A percentile compares a stretch with the other conserved stretches of the same genome.
Conservation (phyloP, 2,113 vertebrate genomes). For the Microtus ochrogaster region DNA sequence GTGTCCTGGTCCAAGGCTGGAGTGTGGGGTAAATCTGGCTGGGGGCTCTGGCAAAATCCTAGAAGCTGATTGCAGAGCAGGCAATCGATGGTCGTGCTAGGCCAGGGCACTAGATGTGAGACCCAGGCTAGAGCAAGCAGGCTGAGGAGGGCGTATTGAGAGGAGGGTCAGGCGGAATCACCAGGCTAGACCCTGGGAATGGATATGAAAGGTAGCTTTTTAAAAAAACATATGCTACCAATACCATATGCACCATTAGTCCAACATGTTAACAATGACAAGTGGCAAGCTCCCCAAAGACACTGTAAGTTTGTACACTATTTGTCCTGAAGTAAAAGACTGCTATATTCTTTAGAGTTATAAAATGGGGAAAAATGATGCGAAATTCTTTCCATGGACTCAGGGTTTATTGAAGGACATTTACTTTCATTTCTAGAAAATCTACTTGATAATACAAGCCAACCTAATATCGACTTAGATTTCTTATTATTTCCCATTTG, state of each 20-base stretch:
- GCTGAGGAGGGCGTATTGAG: neutral
- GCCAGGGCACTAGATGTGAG: neutral
- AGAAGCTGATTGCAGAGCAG: neutral
- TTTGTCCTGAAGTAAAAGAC: neutral
- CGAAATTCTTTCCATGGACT: neutral
- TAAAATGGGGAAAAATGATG: neutral
- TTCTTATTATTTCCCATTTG: conserved; percentile 1
- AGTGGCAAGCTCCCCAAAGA: neutral
- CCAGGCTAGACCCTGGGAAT: neutral
- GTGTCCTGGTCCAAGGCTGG: neutral
- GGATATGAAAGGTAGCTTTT: neutral
- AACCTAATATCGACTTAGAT: neutral
- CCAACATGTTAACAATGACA: neutral
- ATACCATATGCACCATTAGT: neutral
- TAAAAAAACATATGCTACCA: neutral
- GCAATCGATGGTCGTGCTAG: neutral
- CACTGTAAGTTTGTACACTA: neutral
- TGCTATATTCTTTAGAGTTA: neutral
- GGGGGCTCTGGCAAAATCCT: neutral
- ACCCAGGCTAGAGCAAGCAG: neutral
- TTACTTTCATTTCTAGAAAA: neutral
- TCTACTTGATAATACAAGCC: neutral
- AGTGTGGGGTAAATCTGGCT: neutral
- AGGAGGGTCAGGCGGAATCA: neutral
- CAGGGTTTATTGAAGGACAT: neutral